Percentiles rank a stretch among this genome's conserved stretches.
phyloP scores from a whole-genome alignment of 2,797 vertebrate genomes.

The Cyclura pinguis region DNA sequence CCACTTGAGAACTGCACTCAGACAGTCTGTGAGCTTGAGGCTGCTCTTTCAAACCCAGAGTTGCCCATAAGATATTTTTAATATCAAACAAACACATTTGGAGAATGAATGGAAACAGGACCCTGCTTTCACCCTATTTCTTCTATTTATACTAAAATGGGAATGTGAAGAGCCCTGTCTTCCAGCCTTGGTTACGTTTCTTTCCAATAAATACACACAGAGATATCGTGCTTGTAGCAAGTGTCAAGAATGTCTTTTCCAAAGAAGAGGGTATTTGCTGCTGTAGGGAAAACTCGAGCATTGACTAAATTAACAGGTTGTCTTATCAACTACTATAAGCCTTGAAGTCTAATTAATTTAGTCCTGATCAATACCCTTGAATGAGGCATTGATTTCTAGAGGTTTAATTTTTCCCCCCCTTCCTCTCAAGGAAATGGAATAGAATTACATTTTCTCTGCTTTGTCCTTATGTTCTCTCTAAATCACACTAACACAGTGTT shows the following conservation, averaged over 20 bases:
- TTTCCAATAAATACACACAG: not conserved
- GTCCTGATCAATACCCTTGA: constrained; percentile 87
- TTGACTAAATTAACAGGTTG: constrained; percentile 89
- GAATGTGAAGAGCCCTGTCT: not conserved
- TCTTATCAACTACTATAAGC: constrained; percentile 88
- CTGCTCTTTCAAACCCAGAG: not conserved
- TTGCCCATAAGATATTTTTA: not conserved
- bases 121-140: not conserved
- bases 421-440: constrained; percentile 35
- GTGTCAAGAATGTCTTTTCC: constrained; percentile 80
- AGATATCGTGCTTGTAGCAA: constrained; percentile 28
- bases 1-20: too few relatives aligned
- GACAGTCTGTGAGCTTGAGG: not conserved
- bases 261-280: constrained; percentile 84
- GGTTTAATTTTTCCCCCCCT: constrained; percentile 61
- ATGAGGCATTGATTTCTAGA: constrained; percentile 87
- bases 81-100: not conserved
- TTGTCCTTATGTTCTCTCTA: constrained; percentile 19
- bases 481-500: not conserved
- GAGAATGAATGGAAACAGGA: not conserved
- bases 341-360: constrained; percentile 89
- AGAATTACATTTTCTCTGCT: constrained; percentile 21
- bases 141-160: not conserved
- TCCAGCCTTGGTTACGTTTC: not conserved
- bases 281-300: constrained; percentile 87